These are phyloP conservation scores for Deroptyus accipitrinus DNA, from an alignment of 2,113 vertebrate genomes.

Conservation along the genomic window DNA sequence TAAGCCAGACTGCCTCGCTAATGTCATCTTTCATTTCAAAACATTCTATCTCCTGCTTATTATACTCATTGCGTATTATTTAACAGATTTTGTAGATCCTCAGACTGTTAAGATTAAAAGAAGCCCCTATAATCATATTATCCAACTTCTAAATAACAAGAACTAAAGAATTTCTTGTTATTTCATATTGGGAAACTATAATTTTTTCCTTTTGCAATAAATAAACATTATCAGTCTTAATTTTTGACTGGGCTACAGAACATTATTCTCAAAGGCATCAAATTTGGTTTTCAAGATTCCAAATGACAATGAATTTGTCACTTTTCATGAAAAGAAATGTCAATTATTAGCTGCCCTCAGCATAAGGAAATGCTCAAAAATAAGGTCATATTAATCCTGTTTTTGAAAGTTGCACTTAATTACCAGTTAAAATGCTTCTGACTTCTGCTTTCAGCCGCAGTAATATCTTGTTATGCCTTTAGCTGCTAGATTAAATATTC, in stretches of 20 bases:
- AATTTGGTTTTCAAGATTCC: not conserved
- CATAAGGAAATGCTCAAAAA: not conserved
- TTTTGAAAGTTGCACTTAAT: constrained; percentile 1
- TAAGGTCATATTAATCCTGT: not conserved
- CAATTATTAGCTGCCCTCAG: not conserved
- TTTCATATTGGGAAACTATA: not conserved
- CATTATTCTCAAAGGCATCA: not conserved
- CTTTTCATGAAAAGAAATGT: not conserved
- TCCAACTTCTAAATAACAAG: not conserved
- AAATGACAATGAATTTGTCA: not conserved
- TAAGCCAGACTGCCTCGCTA: constrained; percentile 1
- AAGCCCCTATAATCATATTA: not conserved
- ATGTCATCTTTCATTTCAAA: not conserved
- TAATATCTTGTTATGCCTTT: not conserved
- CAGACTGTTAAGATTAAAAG: not conserved
- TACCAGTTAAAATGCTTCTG: not conserved
- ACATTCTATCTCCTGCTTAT: not conserved
- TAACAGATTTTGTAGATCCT: not conserved
- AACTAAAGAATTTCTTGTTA: not conserved
- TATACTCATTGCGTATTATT: not conserved
- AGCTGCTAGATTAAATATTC: not conserved
- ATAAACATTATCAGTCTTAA: not conserved
- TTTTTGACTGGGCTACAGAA: not conserved
- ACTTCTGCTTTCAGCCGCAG: not conserved
- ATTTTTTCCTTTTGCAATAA: not conserved